These are phyloP conservation scores for Machimus rusticus DNA, from an alignment of 2,888 invertebrate species.

Conservation along the genomic window DNA sequence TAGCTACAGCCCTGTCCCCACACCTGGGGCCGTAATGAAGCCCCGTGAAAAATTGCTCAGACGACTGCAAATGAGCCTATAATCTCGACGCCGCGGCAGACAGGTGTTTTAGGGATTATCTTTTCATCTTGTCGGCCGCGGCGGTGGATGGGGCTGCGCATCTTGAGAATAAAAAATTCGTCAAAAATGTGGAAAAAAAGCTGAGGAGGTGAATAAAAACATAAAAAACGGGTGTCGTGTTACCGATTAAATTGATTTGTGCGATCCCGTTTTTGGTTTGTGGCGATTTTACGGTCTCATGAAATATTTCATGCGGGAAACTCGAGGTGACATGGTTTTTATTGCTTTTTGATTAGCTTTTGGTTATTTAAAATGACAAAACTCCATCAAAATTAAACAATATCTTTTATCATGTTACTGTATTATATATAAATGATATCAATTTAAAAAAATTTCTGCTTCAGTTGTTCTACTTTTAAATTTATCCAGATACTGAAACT, in stretches of 20 bases:
- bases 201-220: not conserved
- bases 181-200: not conserved
- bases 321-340: not conserved
- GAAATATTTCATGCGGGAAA: not conserved
- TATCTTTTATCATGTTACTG: no score
- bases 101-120: conserved; percentile 45
- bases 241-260: conserved; percentile 3
- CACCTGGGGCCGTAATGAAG: not conserved
- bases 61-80: conserved; percentile 19
- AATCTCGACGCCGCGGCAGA: conserved; percentile 24
- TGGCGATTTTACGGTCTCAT: not conserved
- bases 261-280: not conserved
- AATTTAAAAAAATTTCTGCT: no score
- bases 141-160: not conserved
- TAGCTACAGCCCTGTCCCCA: no score
- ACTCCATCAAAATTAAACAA: no score
- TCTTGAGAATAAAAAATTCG: not conserved
- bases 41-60: not conserved
- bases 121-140: conserved; percentile 19
- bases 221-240: not conserved
- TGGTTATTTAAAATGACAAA: no score
- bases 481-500: no score
- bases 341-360: not conserved
- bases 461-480: no score
- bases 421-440: no score